Conservation (phyloP, 2,113 vertebrate genomes). For the Dasypus novemcinctus region DNA sequence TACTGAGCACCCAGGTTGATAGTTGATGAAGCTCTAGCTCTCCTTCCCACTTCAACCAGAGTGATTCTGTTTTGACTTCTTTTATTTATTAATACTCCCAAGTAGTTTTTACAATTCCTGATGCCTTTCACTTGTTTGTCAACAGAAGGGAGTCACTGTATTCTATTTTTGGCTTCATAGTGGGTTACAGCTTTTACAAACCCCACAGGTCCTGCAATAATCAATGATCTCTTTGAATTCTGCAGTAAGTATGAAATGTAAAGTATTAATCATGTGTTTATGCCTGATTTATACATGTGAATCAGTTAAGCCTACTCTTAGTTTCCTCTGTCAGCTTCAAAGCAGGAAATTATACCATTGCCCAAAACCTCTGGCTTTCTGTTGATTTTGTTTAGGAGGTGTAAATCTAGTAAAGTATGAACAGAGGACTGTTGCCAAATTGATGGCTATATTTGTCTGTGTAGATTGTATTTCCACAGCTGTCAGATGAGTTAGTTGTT, state of each 20-base stretch:
- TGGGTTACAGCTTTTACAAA: conserved; percentile 53
- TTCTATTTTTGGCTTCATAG: conserved; percentile 43
- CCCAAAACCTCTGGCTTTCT: conserved; percentile 31
- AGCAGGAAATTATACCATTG: conserved; percentile 59
- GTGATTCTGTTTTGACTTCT: background rate
- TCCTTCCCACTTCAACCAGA: background rate
- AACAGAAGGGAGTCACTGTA: background rate
- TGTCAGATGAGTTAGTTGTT: conserved; percentile 30
- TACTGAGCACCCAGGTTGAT: background rate
- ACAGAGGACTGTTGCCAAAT: conserved; percentile 9
- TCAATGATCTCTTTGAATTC: conserved; percentile 52
- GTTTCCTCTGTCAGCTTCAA: conserved; percentile 70
- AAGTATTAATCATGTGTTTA: conserved; percentile 62
- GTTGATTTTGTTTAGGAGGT: conserved; percentile 63
- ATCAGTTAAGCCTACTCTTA: conserved; percentile 63
- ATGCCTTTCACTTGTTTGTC: conserved; percentile 4
- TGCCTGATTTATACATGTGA: conserved; percentile 53
- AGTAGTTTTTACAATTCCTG: conserved; percentile 11
- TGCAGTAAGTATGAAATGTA: conserved; percentile 10
- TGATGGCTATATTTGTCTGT: conserved; percentile 42
- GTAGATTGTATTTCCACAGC: background rate
- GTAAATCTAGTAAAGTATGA: background rate
- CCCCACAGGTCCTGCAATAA: background rate
- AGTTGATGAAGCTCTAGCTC: background rate
- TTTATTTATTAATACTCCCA: conserved; percentile 26